A percentile compares a stretch with the other conserved stretches of the same genome.
phyloP scores from a whole-genome alignment of 2,113 vertebrate genomes.

The Columba janthina region DNA sequence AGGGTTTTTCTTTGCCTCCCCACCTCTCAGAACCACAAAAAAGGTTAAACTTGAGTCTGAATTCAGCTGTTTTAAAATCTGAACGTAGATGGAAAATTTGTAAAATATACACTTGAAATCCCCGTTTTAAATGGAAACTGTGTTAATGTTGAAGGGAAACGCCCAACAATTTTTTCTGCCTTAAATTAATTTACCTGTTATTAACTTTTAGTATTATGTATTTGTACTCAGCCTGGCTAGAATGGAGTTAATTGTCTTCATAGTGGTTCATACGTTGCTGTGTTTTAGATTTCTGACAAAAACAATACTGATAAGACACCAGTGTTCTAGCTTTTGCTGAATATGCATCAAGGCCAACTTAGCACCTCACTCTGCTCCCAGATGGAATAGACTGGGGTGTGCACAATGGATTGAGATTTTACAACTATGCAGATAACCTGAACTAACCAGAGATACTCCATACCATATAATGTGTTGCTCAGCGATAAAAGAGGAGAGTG shows the following conservation, averaged over 20 bases:
- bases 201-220: not conserved
- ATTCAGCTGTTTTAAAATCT: not conserved
- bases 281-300: not conserved
- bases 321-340: not conserved
- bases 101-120: not conserved
- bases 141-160: not conserved
- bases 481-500: not conserved
- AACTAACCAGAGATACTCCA: not conserved
- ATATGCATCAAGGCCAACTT: not conserved
- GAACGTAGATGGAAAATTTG: not conserved
- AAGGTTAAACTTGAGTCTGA: not conserved
- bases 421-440: not conserved
- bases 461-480: accelerated
- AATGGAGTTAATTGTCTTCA: not conserved
- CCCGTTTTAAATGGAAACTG: not conserved
- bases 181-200: not conserved
- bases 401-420: not conserved
- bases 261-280: not conserved
- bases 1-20: not conserved
- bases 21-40: not conserved
- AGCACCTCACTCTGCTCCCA: not conserved
- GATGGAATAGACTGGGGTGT: not conserved
- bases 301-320: not conserved
- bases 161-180: not conserved
- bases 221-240: too few relatives aligned